A percentile compares a stretch with the other conserved stretches of the same genome.
Evolutionary conservation across 2,888 invertebrate species (phyloP).

Genomic region (Papilio protenor): DNA sequence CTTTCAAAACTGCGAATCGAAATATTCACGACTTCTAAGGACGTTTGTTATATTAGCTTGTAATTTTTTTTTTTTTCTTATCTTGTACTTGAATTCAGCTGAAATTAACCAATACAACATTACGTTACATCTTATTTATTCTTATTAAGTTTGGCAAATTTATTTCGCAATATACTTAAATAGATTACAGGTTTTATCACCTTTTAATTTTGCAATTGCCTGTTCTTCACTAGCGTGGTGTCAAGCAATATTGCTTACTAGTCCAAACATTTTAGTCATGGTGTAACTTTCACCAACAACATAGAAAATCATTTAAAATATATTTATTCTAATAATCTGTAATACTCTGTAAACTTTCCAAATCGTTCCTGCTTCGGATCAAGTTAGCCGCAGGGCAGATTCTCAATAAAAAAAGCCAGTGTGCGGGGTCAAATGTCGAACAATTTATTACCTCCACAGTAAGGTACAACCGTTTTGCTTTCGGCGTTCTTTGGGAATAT

Average conservation of each 20-base stretch:
- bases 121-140: neutral
- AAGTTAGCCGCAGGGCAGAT: constrained; percentile 76
- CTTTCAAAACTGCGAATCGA: neutral
- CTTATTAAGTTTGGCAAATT: too few relatives aligned
- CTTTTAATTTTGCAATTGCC: neutral
- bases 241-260: neutral
- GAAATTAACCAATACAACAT: neutral
- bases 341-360: constrained; percentile 64
- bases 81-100: neutral
- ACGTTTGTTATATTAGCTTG: neutral
- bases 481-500: constrained; percentile 78
- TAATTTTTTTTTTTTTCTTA: neutral
- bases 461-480: constrained; percentile 76
- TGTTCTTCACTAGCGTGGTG: neutral
- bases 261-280: neutral
- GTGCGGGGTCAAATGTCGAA: constrained; percentile 82
- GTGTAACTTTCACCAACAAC: too few relatives aligned
- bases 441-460: constrained; percentile 83
- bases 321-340: neutral
- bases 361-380: constrained; percentile 57
- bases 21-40: neutral
- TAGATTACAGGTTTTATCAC: neutral
- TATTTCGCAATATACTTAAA: neutral
- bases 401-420: constrained; percentile 74
- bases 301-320: neutral